These are phyloP conservation scores for Palythoa grandis DNA, from an alignment of 92 coral and sea anemone genomes.

Conservation along the genomic window DNA sequence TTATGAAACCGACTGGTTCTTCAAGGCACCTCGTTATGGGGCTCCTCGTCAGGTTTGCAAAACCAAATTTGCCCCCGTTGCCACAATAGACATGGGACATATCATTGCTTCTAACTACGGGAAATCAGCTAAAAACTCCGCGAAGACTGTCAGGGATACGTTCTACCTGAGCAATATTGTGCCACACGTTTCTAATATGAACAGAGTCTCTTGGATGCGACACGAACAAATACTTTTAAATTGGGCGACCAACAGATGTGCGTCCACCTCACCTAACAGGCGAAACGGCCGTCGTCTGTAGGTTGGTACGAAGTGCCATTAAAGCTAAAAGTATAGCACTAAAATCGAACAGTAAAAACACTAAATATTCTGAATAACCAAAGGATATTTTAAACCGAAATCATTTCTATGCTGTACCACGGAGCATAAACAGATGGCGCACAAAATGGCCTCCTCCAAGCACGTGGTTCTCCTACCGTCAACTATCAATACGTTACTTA, in stretches of 20 bases:
- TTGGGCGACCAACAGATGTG: not conserved
- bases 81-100: constrained; percentile 8
- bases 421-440: no score
- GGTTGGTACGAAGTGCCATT: no score
- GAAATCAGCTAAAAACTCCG: not conserved
- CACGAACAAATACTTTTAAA: not conserved
- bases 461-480: no score
- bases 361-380: no score
- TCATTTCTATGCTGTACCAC: no score
- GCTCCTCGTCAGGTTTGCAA: not conserved
- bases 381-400: no score
- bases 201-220: not conserved
- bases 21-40: not conserved
- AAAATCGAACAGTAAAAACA: no score
- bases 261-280: not conserved
- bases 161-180: not conserved
- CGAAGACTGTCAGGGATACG: not conserved
- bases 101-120: constrained; percentile 19
- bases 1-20: not conserved
- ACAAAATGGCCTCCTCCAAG: no score
- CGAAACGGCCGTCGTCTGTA: not conserved
- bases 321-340: no score
- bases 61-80: no score
- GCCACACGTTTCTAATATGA: not conserved
- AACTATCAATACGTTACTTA: no score